Percentiles rank a stretch among this genome's conserved stretches.
These are phyloP conservation scores for Shinisaurus crocodilurus DNA, from an alignment of 2,113 vertebrate species.

Conservation along the genomic window DNA sequence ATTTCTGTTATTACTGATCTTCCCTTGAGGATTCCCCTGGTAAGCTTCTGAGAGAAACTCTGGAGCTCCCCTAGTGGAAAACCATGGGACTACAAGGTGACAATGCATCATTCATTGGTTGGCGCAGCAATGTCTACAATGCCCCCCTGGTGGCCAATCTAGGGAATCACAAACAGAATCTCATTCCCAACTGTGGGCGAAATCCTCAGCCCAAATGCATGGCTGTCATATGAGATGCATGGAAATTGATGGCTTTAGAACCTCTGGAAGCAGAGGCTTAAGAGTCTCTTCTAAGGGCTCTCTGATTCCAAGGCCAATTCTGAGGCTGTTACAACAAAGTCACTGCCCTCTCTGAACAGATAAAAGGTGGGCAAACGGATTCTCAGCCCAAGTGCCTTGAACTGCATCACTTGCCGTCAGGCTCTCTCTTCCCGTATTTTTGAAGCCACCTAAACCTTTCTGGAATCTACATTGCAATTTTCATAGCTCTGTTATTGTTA, in stretches of 20 bases:
- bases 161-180: background rate
- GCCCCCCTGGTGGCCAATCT: background rate
- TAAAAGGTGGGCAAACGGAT: background rate
- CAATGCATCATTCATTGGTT: background rate
- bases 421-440: background rate
- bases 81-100: too few relatives aligned
- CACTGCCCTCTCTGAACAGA: background rate
- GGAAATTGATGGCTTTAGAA: background rate
- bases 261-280: background rate
- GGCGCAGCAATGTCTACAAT: background rate
- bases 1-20: background rate
- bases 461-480: background rate
- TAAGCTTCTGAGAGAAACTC: background rate
- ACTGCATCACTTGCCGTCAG: background rate
- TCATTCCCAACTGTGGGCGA: background rate
- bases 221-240: background rate
- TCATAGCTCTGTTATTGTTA: background rate
- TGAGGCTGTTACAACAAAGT: background rate
- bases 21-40: background rate
- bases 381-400: background rate
- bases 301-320: background rate
- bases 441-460: background rate
- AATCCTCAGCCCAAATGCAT: background rate
- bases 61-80: background rate
- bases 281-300: background rate